Evolutionary conservation across 2,113 vertebrate species (phyloP).

Genomic region (Isichthys henryi): DNA sequence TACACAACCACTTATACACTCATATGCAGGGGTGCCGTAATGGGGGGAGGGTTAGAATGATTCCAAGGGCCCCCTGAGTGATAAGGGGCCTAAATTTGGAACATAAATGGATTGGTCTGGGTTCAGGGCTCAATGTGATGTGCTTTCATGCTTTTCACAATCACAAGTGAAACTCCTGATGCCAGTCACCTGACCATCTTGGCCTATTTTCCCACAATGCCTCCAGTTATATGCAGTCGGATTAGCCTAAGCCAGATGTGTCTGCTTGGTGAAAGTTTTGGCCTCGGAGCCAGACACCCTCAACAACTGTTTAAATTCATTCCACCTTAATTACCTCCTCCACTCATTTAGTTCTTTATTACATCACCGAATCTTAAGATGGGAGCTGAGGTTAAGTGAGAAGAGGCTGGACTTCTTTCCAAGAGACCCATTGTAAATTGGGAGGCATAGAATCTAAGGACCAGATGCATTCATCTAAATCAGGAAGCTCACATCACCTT

Average conservation of each 20-base stretch:
- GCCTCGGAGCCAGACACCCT: not conserved
- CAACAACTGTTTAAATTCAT: slow-evolving; percentile 13
- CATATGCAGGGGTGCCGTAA: not conserved
- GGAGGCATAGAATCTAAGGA: slow-evolving; percentile 11
- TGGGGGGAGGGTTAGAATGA: not conserved
- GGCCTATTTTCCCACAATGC: not conserved
- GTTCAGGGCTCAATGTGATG: not conserved
- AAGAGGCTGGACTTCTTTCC: not conserved
- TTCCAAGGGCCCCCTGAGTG: not conserved
- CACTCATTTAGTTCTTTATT: not conserved
- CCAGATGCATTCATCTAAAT: not conserved
- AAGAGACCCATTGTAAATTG: not conserved
- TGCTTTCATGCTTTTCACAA: not conserved
- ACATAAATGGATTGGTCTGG: not conserved
- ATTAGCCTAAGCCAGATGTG: not conserved
- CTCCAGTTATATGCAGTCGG: not conserved
- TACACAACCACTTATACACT: not conserved
- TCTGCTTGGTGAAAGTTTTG: not conserved
- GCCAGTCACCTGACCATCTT: not conserved
- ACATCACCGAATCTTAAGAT: not conserved
- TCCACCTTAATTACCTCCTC: not conserved
- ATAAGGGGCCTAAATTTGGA: not conserved
- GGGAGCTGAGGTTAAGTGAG: slow-evolving; percentile 15
- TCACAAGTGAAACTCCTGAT: not conserved
- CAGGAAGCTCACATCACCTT: not conserved